phyloP scores from a whole-genome alignment of 2,113 vertebrate species.

The Gasterosteus nipponicus region DNA sequence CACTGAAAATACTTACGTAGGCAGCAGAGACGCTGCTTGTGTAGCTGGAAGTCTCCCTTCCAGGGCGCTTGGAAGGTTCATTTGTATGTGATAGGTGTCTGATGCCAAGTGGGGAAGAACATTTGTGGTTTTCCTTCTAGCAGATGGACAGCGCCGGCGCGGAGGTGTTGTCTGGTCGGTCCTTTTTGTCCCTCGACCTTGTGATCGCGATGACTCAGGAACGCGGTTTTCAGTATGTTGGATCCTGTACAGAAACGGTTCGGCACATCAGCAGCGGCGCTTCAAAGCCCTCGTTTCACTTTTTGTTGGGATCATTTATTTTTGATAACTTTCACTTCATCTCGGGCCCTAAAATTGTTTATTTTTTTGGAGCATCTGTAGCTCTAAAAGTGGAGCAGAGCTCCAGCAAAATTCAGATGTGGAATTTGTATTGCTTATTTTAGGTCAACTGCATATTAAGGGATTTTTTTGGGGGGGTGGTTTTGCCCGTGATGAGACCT shows the following conservation, averaged over 20 bases:
- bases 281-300: slow-evolving; percentile 10
- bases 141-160: no score
- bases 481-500: background rate
- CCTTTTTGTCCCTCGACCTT: no score
- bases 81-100: background rate
- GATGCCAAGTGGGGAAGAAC: background rate
- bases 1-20: background rate
- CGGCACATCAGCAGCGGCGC: background rate
- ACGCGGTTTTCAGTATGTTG: slow-evolving; percentile 12
- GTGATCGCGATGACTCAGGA: no score
- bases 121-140: no score
- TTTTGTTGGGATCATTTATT: slow-evolving; percentile 28
- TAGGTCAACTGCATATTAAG: background rate
- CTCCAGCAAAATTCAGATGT: background rate
- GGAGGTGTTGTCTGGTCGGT: no score
- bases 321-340: slow-evolving; percentile 5
- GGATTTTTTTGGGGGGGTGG: background rate
- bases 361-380: background rate
- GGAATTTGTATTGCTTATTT: slow-evolving; percentile 4
- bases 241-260: background rate
- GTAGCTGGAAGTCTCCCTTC: background rate
- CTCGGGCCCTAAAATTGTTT: background rate
- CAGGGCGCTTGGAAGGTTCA: slow-evolving; percentile 14
- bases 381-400: slow-evolving; percentile 1
- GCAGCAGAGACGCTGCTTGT: background rate